Conservation (phyloP, 2,888 invertebrate species). For the Dioctria linearis region DNA sequence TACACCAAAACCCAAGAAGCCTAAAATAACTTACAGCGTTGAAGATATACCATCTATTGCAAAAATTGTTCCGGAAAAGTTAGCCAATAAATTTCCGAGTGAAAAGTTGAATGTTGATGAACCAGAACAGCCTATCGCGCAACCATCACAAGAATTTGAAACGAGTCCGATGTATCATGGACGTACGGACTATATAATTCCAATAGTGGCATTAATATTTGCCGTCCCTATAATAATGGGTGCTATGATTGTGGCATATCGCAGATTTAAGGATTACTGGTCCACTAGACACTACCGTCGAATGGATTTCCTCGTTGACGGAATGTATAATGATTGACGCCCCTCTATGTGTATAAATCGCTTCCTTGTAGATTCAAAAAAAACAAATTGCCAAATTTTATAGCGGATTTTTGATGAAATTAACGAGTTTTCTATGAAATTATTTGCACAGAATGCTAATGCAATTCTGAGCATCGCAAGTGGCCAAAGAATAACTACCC, state of each 20-base stretch:
- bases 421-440: neutral
- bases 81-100: neutral
- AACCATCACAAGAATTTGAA: slow-evolving; percentile 65
- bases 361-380: neutral
- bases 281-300: slow-evolving; percentile 87
- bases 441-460: neutral
- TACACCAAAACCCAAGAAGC: slow-evolving; percentile 72
- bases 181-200: slow-evolving; percentile 79
- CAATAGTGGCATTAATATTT: slow-evolving; percentile 81
- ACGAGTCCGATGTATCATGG: slow-evolving; percentile 64
- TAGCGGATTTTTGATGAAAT: neutral
- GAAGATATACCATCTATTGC: slow-evolving; percentile 65
- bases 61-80: neutral
- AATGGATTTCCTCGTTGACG: slow-evolving; percentile 91
- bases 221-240: slow-evolving; percentile 79
- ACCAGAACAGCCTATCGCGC: slow-evolving; percentile 63
- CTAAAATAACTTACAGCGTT: slow-evolving; percentile 72
- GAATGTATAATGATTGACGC: slow-evolving; percentile 87
- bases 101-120: slow-evolving; percentile 38
- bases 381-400: slow-evolving; percentile 35
- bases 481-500: slow-evolving; percentile 27
- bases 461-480: slow-evolving; percentile 12
- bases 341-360: neutral
- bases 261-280: slow-evolving; percentile 86
- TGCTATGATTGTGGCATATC: slow-evolving; percentile 78